A percentile compares a stretch with the other conserved stretches of the same genome.
Evolutionary conservation across 2,113 vertebrate genomes (phyloP).

Genomic region (Pardalotus punctatus): DNA sequence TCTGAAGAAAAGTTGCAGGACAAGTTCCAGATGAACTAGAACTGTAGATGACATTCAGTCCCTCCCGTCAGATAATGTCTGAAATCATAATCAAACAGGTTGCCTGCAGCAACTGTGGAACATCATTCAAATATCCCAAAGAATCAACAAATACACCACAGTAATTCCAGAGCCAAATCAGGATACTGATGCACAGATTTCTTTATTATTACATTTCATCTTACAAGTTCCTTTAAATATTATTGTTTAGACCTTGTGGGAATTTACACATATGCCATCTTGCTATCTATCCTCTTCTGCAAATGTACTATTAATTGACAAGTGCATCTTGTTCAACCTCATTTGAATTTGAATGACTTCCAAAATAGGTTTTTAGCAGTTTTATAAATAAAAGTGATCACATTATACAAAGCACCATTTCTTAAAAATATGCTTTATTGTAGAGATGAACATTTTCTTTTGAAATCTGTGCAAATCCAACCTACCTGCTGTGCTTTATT

Average conservation of each 20-base stretch:
- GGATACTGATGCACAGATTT: background rate
- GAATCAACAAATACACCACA: background rate
- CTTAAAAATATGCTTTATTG: background rate
- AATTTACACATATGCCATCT: background rate
- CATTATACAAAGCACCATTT: background rate
- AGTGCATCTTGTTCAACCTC: background rate
- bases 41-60: background rate
- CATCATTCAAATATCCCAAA: background rate
- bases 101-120: background rate
- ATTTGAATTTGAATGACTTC: background rate
- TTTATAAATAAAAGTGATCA: background rate
- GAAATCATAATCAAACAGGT: background rate
- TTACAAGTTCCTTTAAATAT: background rate
- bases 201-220: background rate
- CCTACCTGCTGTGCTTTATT: background rate
- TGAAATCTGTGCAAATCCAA: background rate
- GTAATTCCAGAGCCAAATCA: background rate
- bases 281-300: background rate
- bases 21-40: background rate
- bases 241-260: background rate
- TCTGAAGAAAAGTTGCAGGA: background rate
- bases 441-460: background rate
- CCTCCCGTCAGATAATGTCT: background rate
- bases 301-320: background rate
- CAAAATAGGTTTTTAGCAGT: background rate